Conservation (phyloP, 2,888 invertebrate genomes). For the Meteorus cinctellus region DNA sequence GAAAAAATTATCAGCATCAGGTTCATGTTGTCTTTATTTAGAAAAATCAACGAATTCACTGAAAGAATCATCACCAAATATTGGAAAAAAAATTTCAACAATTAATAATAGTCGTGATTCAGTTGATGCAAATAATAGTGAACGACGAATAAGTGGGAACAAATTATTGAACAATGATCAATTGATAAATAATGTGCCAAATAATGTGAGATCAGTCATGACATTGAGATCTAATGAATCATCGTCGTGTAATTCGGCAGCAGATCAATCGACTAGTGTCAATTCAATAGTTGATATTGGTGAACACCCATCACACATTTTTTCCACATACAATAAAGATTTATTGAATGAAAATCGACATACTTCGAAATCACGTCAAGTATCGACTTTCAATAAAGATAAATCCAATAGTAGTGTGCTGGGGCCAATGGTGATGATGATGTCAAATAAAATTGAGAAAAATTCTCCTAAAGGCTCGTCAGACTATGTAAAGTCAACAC, state of each 20-base stretch:
- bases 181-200: slow-evolving; percentile 28
- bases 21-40: slow-evolving; percentile 41
- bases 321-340: not conserved
- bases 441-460: slow-evolving; percentile 27
- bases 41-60: slow-evolving; percentile 18
- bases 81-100: not conserved
- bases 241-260: not conserved
- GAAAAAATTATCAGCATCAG: slow-evolving; percentile 43
- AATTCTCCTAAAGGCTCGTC: slow-evolving; percentile 7
- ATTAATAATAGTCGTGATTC: slow-evolving; percentile 5
- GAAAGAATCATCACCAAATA: slow-evolving; percentile 15
- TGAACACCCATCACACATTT: not conserved
- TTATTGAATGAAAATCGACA: not conserved
- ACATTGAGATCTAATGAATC: slow-evolving; percentile 24
- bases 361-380: not conserved
- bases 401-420: not conserved
- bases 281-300: not conserved
- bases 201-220: slow-evolving; percentile 26
- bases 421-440: not conserved
- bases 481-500: slow-evolving; percentile 55
- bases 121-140: slow-evolving; percentile 17
- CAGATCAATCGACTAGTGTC: not conserved
- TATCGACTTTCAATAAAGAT: not conserved
- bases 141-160: slow-evolving; percentile 17
- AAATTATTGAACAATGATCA: slow-evolving; percentile 31